Evolutionary conservation across 1,140 invertebrate species (phyloP).

Genomic region (Agraylea sexmaculata): DNA sequence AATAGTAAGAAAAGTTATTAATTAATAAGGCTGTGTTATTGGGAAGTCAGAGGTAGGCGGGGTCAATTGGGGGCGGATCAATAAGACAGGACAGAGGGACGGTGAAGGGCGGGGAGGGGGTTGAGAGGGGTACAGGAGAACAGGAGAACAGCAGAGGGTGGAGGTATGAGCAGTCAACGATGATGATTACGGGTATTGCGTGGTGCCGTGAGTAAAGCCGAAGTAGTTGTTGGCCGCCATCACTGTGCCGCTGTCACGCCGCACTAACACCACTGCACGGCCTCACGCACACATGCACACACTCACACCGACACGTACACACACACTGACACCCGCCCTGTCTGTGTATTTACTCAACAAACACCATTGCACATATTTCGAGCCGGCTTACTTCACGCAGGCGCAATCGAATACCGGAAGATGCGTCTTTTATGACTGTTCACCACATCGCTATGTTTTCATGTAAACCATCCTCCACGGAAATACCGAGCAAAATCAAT

Average conservation of each 20-base stretch:
- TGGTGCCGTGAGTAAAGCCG: constrained; percentile 80
- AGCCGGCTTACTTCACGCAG: neutral
- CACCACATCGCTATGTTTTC: neutral
- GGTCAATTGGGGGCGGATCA: neutral
- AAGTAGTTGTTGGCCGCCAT: constrained; percentile 91
- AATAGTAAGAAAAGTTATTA: constrained; percentile 1
- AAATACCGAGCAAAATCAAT: neutral
- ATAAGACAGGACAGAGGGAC: constrained; percentile 22
- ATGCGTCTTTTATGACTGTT: neutral
- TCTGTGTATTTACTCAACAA: neutral
- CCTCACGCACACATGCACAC: constrained; percentile 2
- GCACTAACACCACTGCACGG: neutral
- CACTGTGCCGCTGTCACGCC: constrained; percentile 21
- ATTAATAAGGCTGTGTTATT: constrained; percentile 16
- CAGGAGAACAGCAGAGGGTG: constrained; percentile 29
- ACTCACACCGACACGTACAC: neutral
- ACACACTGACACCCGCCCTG: neutral
- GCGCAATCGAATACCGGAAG: neutral
- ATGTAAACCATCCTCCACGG: neutral
- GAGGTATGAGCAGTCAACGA: constrained; percentile 17
- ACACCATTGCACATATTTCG: neutral
- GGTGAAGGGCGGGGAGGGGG: constrained; percentile 35
- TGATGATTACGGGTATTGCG: constrained; percentile 69
- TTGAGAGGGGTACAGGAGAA: constrained; percentile 24
- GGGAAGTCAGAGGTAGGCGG: neutral